A percentile compares a stretch with the other conserved stretches of the same genome.
These are phyloP conservation scores for Darevskia mixta DNA, from an alignment of 2,797 vertebrate species.

Conservation along the genomic window DNA sequence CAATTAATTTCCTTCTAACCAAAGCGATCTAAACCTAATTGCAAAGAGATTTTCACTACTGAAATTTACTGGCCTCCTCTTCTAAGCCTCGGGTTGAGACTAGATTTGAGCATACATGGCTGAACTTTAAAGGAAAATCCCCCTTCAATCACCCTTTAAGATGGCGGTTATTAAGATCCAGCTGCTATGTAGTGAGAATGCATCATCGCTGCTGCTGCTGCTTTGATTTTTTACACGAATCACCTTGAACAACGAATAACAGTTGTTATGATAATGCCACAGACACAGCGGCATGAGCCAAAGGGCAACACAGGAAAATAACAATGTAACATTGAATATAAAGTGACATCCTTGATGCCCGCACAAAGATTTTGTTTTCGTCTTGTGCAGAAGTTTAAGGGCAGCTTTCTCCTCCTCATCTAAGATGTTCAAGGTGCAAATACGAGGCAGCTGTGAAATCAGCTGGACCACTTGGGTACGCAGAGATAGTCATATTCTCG, in stretches of 20 bases:
- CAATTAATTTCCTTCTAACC: neutral
- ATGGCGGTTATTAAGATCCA: conserved; percentile 8
- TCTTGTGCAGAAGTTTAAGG: neutral
- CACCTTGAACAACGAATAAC: conserved; percentile 25
- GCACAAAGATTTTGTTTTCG: neutral
- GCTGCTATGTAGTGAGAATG: neutral
- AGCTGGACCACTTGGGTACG: conserved; percentile 2
- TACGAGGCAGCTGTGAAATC: conserved; percentile 29
- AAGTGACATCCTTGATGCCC: neutral
- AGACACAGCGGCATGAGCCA: neutral
- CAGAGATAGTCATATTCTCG: conserved; percentile 5
- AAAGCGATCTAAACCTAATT: neutral
- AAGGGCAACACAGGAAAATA: conserved; percentile 12
- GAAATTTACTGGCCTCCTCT: neutral
- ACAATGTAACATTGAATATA: neutral
- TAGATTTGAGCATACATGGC: neutral
- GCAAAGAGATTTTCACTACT: neutral
- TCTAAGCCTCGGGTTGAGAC: neutral
- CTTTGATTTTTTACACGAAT: neutral
- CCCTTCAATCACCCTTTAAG: conserved; percentile 1
- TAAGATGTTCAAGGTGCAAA: conserved; percentile 8
- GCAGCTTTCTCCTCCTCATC: neutral
- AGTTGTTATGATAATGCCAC: conserved; percentile 18
- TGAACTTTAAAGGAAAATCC: conserved; percentile 21
- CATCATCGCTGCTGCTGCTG: neutral